Evolutionary conservation across 2,113 vertebrate genomes (phyloP).

Genomic region (Silurus glanis): DNA sequence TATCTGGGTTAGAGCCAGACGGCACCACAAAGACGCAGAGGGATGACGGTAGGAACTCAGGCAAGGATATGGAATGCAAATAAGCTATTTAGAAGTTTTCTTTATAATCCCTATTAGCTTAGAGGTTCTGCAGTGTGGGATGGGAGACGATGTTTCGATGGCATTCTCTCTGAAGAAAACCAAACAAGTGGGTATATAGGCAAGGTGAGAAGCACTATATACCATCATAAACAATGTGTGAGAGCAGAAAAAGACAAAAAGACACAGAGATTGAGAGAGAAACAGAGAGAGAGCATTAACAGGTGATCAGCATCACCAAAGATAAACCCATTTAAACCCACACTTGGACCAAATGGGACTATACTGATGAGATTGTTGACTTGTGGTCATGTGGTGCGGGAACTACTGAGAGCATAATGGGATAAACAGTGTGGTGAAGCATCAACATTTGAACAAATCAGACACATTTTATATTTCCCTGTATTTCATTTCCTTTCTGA

Average conservation of each 20-base stretch:
- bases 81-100: neutral
- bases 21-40: conserved; percentile 13
- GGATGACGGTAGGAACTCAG: neutral
- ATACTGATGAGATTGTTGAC: neutral
- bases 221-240: neutral
- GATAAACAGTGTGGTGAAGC: neutral
- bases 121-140: conserved; percentile 2
- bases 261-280: neutral
- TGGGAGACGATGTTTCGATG: conserved; percentile 2
- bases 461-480: no score
- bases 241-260: neutral
- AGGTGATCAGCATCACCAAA: neutral
- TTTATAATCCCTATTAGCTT: conserved; percentile 1
- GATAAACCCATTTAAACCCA: neutral
- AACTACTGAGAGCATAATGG: neutral
- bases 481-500: no score
- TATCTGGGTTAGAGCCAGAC: conserved; percentile 17
- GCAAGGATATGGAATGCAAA: conserved; percentile 13
- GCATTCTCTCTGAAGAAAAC: conserved; percentile 4
- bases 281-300: neutral
- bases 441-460: neutral
- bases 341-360: neutral
- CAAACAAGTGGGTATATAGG: neutral
- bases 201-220: neutral
- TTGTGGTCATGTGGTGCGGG: neutral